These are phyloP conservation scores for Drosophila ambigua DNA, from an alignment of 1,140 invertebrate genomes.

Conservation along the genomic window DNA sequence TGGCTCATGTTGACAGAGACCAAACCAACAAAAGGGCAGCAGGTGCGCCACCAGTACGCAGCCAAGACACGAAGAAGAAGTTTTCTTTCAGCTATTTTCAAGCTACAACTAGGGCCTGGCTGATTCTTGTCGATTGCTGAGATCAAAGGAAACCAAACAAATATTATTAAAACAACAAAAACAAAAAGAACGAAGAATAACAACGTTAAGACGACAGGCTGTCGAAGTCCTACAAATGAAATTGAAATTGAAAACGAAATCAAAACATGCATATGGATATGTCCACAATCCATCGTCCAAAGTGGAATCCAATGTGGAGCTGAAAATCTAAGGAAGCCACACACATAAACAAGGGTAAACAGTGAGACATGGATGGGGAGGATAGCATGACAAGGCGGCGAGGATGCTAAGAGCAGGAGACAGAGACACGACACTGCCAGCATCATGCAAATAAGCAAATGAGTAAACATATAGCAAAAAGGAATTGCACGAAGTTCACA, in stretches of 20 bases:
- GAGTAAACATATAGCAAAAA: slow-evolving; percentile 52
- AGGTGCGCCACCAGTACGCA: not conserved
- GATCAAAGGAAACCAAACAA: slow-evolving; percentile 30
- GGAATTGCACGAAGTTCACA: no score
- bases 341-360: slow-evolving; percentile 20
- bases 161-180: slow-evolving; percentile 38
- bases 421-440: slow-evolving; percentile 47
- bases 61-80: not conserved
- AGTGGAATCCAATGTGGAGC: slow-evolving; percentile 3
- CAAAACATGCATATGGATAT: slow-evolving; percentile 76
- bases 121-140: slow-evolving; percentile 20
- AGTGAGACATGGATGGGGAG: no score
- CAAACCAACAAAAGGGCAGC: slow-evolving; percentile 10
- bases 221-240: slow-evolving; percentile 67
- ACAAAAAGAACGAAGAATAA: slow-evolving; percentile 7
- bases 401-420: slow-evolving; percentile 4
- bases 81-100: not conserved
- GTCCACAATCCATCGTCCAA: not conserved
- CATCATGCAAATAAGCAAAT: slow-evolving; percentile 63
- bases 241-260: slow-evolving; percentile 79
- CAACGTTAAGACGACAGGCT: slow-evolving; percentile 25
- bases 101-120: not conserved
- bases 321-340: slow-evolving; percentile 42
- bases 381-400: no score
- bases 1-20: slow-evolving; percentile 11